A percentile compares a stretch with the other conserved stretches of the same genome.
phyloP scores from a whole-genome alignment of 2,888 invertebrate genomes.

The Ormia ochracea region DNA sequence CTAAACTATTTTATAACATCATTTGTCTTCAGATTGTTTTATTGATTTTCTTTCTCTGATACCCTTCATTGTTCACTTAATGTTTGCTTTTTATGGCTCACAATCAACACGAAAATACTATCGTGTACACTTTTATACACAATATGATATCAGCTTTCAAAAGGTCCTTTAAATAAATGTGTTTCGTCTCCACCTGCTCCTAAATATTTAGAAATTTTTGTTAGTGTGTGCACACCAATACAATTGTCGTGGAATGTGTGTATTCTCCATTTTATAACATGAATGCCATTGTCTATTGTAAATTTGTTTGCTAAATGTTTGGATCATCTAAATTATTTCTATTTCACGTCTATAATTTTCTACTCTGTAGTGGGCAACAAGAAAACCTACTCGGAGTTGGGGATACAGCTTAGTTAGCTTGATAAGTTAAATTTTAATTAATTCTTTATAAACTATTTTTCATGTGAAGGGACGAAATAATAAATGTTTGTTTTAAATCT shows the following conservation, averaged over 20 bases:
- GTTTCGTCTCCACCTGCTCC: not conserved
- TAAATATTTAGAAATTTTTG: not conserved
- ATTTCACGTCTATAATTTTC: not conserved
- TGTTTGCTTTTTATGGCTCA: not conserved
- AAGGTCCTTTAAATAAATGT: slow-evolving; percentile 5
- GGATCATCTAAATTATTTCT: slow-evolving; percentile 33
- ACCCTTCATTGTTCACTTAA: slow-evolving; percentile 1
- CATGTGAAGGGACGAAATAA: not conserved
- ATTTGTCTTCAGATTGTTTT: not conserved
- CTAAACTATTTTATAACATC: not conserved
- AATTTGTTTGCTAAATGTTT: slow-evolving; percentile 26
- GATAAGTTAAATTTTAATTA: slow-evolving; percentile 1
- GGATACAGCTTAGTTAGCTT: not conserved
- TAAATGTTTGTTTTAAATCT: no score
- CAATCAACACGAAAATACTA: not conserved
- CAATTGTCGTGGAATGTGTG: slow-evolving; percentile 1
- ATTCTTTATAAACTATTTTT: not conserved
- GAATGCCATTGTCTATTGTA: slow-evolving; percentile 6
- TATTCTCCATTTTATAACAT: not conserved
- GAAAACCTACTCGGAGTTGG: not conserved
- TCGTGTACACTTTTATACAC: not conserved
- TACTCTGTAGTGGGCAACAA: not conserved
- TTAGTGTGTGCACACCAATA: not conserved
- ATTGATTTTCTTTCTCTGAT: not conserved
- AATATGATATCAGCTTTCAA: not conserved